These are phyloP conservation scores for Martes martes DNA, from an alignment of 2,113 vertebrate genomes.

Conservation along the genomic window DNA sequence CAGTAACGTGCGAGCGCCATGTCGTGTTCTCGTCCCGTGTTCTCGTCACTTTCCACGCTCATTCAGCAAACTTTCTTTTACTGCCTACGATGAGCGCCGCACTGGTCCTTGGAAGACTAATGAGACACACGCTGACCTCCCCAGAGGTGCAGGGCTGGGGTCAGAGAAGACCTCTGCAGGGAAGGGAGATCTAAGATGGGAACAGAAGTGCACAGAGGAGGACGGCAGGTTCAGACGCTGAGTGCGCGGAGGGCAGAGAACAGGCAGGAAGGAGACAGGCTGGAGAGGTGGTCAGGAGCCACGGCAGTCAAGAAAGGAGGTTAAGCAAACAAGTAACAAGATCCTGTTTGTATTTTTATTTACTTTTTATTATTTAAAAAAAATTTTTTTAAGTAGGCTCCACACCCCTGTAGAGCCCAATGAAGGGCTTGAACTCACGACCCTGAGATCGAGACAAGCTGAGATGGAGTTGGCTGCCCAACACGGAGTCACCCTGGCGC, in stretches of 20 bases:
- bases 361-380: not conserved
- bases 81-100: no score
- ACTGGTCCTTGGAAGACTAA: no score
- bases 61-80: not conserved
- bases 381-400: not conserved
- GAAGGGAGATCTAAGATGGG: no score
- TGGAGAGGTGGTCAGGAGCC: not conserved
- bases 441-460: not conserved
- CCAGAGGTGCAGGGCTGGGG: not conserved
- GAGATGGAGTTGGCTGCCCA: not conserved
- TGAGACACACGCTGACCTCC: not conserved
- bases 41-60: not conserved
- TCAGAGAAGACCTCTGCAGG: not conserved
- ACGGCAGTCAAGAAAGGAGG: not conserved
- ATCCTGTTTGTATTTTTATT: not conserved
- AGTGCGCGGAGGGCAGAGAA: not conserved
- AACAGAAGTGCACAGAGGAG: not conserved
- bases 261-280: not conserved
- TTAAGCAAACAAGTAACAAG: no score
- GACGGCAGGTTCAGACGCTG: fast-evolving
- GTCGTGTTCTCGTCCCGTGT: no score
- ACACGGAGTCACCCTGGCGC: not conserved
- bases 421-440: not conserved
- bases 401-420: not conserved
- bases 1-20: fast-evolving